These are phyloP conservation scores for Anoura caudifer DNA, from an alignment of 2,113 vertebrate species.

Conservation along the genomic window DNA sequence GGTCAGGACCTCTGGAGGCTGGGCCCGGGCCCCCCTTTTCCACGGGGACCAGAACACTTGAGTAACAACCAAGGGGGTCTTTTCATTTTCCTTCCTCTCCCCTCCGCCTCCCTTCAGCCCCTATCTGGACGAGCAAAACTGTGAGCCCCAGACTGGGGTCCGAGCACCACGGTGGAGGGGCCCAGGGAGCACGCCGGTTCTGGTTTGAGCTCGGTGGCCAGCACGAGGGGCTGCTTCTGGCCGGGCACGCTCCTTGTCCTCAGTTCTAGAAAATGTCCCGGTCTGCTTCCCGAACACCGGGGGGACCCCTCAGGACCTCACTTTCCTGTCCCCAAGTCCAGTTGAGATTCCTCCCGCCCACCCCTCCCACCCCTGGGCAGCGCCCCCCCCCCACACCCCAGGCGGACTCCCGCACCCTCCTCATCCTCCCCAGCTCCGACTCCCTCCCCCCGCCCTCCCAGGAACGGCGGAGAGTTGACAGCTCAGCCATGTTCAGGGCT, in stretches of 20 bases:
- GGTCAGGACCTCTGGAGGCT: neutral
- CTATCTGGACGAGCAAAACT: fast-evolving
- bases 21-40: no score
- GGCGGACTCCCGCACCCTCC: neutral
- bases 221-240: no score
- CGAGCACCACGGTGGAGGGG: fast-evolving
- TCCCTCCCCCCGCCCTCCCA: neutral
- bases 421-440: fast-evolving
- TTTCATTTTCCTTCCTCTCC: neutral
- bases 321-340: no score
- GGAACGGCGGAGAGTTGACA: neutral
- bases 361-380: neutral
- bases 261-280: neutral
- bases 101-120: no score
- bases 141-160: neutral
- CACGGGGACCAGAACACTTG: neutral
- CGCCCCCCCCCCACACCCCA: neutral
- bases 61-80: neutral
- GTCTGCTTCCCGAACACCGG: neutral
- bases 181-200: neutral
- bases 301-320: no score
- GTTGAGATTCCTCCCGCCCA: no score
- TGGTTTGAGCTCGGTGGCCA: neutral
- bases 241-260: neutral
- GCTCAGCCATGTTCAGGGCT: neutral